Evolutionary conservation across 2,113 vertebrate species (phyloP).

Genomic region (Poicephalus meyeri): DNA sequence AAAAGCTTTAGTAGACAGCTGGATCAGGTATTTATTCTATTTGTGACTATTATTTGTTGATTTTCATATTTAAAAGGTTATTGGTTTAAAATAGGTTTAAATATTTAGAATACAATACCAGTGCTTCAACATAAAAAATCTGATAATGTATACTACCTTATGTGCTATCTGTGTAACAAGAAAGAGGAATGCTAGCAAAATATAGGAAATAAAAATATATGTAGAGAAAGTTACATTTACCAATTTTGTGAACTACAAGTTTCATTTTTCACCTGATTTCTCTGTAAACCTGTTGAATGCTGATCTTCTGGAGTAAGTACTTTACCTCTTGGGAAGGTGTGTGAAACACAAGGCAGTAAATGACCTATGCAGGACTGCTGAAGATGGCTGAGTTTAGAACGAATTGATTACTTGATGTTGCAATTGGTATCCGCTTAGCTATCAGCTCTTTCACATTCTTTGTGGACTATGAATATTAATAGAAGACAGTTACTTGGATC

Average conservation of each 20-base stretch:
- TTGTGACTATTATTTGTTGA: background rate
- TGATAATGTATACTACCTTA: background rate
- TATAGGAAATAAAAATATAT: background rate
- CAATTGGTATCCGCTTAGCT: background rate
- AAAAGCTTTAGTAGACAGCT: constrained; percentile 98
- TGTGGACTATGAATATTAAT: background rate
- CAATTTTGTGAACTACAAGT: background rate
- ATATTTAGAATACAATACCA: background rate
- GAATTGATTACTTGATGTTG: background rate
- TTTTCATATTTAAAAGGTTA: background rate
- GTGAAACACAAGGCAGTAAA: background rate
- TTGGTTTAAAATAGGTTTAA: background rate
- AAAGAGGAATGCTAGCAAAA: background rate
- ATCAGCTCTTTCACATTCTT: background rate
- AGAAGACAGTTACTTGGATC: background rate
- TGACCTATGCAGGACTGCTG: background rate
- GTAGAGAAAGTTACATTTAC: background rate
- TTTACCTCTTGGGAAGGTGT: background rate
- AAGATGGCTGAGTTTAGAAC: background rate
- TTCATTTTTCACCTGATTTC: background rate
- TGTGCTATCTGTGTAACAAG: background rate
- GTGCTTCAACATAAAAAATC: background rate
- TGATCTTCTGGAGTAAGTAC: background rate
- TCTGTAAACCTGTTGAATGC: background rate
- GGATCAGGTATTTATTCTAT: constrained; percentile 85